Conservation (phyloP, 2,888 invertebrate species). For the Arge pagana region DNA sequence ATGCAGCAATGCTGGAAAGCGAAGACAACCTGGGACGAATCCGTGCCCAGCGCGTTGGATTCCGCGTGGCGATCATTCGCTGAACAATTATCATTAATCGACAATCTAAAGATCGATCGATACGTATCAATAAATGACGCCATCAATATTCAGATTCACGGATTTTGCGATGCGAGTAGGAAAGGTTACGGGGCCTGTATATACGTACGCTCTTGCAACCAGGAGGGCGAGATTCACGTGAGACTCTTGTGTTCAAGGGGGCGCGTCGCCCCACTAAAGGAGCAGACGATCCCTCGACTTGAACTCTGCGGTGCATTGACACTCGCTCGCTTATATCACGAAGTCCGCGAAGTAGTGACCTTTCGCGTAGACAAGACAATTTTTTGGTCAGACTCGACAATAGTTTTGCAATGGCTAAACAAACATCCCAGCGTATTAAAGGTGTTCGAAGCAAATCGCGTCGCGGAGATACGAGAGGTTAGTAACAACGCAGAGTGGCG, state of each 20-base stretch:
- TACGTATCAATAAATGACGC: not conserved
- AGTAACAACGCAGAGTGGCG: conserved; percentile 25
- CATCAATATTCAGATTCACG: conserved; percentile 28
- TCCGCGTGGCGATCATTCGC: too few species aligned
- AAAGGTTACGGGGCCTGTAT: conserved; percentile 32
- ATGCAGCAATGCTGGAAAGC: too few species aligned
- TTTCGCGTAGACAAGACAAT: conserved; percentile 7
- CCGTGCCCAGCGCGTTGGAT: too few species aligned
- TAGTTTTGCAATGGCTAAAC: conserved; percentile 34
- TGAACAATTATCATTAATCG: too few species aligned
- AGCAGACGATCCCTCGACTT: conserved; percentile 33
- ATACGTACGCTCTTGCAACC: conserved; percentile 29
- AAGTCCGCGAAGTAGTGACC: conserved; percentile 14
- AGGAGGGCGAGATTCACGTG: too few species aligned
- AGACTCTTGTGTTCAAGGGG: conserved; percentile 41
- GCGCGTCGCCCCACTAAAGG: conserved; percentile 39
- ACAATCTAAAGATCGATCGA: too few species aligned
- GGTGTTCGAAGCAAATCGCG: conserved; percentile 34
- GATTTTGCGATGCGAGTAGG: conserved; percentile 33
- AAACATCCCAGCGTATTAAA: conserved; percentile 27
- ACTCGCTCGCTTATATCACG: conserved; percentile 22
- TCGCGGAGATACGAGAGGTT: conserved; percentile 32
- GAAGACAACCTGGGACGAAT: too few species aligned
- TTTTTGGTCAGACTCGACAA: conserved; percentile 37
- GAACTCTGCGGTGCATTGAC: conserved; percentile 37